phyloP scores from a whole-genome alignment of 2,797 vertebrate genomes.

The Sardinella longiceps region DNA sequence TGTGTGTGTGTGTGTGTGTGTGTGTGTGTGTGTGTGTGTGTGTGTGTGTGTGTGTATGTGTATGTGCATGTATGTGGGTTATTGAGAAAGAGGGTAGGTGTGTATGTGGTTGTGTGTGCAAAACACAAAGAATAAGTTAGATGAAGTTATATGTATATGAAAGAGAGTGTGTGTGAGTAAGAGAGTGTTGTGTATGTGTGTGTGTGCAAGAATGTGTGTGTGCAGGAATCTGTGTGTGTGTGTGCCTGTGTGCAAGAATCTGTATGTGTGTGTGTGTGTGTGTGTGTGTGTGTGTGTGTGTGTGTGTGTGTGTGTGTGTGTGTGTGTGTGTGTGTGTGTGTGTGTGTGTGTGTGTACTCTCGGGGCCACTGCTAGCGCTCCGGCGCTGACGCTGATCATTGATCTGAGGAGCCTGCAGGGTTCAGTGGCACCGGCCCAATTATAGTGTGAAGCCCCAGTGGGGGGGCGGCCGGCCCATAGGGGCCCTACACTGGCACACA shows the following conservation, averaged over 20 bases:
- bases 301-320: neutral
- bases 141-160: no score
- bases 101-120: no score
- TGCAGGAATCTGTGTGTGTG: neutral
- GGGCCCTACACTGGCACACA: neutral
- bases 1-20: neutral
- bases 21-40: neutral
- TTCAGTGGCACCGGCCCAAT: slow-evolving; percentile 60
- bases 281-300: neutral
- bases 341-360: neutral
- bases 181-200: neutral
- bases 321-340: neutral
- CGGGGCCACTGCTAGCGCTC: neutral
- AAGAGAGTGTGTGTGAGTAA: neutral
- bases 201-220: neutral
- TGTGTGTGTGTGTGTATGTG: neutral
- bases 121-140: no score
- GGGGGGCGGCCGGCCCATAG: neutral
- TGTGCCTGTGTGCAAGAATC: neutral
- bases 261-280: neutral
- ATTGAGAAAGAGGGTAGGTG: neutral
- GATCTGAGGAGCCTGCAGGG: slow-evolving; percentile 49
- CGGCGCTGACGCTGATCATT: slow-evolving; percentile 35
- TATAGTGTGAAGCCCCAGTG: slow-evolving; percentile 59
- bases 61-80: neutral